Evolutionary conservation across 2,797 vertebrate genomes (phyloP).

Genomic region (Gouania willdenowi): DNA sequence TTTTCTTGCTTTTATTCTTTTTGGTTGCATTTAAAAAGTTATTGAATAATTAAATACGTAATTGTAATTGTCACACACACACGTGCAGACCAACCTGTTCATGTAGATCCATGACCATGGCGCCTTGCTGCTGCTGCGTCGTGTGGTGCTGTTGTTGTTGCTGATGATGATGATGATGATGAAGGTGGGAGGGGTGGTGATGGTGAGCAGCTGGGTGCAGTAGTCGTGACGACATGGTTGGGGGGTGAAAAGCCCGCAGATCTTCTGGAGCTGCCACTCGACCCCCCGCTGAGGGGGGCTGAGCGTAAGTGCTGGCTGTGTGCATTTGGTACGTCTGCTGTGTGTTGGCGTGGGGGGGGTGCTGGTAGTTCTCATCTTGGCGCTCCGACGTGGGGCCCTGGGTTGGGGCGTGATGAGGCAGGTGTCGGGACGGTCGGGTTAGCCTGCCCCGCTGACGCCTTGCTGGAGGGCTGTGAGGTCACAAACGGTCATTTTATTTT

Average conservation of each 20-base stretch:
- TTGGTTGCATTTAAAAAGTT: no score
- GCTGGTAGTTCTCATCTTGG: conserved; percentile 92
- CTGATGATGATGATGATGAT: conserved; percentile 77
- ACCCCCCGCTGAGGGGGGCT: conserved; percentile 32
- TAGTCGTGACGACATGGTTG: conserved; percentile 86
- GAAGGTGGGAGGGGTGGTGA: conserved; percentile 51
- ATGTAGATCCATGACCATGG: conserved; percentile 91
- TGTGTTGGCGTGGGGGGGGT: conserved; percentile 57
- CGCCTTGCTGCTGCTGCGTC: conserved; percentile 82
- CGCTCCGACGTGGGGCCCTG: conserved; percentile 75
- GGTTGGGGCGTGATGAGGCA: conserved; percentile 56
- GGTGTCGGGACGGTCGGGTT: conserved; percentile 86
- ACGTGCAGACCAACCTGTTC: conserved; percentile 89
- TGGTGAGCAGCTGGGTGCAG: conserved; percentile 87
- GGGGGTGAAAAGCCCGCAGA: conserved; percentile 90
- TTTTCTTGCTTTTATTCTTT: no score
- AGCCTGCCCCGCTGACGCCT: conserved; percentile 90
- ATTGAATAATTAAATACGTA: no score
- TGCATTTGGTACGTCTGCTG: conserved; percentile 61
- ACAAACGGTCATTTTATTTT: no score
- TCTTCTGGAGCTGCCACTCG: conserved; percentile 81
- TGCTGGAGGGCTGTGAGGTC: conserved; percentile 84
- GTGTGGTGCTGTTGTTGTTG: conserved; percentile 57
- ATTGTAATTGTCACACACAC: no score
- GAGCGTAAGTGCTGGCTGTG: conserved; percentile 68